Conservation (phyloP, 2,113 vertebrate genomes). For the Ophthalmotilapia sp. region DNA sequence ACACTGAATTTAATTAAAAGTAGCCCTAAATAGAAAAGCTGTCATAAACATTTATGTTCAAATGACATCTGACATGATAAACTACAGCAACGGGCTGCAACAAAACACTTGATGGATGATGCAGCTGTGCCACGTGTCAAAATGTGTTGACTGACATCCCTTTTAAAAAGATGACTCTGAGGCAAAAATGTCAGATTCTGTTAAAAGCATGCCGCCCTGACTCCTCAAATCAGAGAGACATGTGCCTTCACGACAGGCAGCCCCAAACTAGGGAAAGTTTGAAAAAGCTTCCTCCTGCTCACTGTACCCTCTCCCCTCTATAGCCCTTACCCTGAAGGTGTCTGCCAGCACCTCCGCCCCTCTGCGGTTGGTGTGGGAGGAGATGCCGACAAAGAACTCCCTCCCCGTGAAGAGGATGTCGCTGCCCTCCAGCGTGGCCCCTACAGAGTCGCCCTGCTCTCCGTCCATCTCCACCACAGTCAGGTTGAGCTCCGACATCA, state of each 20-base stretch:
- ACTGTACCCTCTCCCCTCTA: fast-evolving
- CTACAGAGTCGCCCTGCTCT: constrained; percentile 63
- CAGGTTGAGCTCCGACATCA: constrained; percentile 81
- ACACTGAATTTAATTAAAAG: background rate
- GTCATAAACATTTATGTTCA: background rate
- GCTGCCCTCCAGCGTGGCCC: constrained; percentile 83
- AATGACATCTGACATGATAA: background rate
- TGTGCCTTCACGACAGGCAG: background rate
- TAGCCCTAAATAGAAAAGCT: background rate
- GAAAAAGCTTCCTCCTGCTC: background rate
- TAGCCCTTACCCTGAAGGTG: constrained; percentile 76
- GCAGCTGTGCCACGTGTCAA: background rate
- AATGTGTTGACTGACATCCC: background rate
- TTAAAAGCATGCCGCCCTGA: background rate
- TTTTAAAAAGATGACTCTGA: background rate
- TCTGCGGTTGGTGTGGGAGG: constrained; percentile 84
- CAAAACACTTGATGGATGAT: background rate
- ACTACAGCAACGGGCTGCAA: background rate
- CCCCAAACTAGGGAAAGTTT: background rate
- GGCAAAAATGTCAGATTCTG: background rate
- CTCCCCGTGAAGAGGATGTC: constrained; percentile 87
- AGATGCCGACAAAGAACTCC: constrained; percentile 90
- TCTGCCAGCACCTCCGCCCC: constrained; percentile 85
- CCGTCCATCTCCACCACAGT: constrained; percentile 77
- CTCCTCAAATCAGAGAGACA: background rate